These are phyloP conservation scores for Xanthia icteritia DNA, from an alignment of 2,888 invertebrate genomes.

Conservation along the genomic window DNA sequence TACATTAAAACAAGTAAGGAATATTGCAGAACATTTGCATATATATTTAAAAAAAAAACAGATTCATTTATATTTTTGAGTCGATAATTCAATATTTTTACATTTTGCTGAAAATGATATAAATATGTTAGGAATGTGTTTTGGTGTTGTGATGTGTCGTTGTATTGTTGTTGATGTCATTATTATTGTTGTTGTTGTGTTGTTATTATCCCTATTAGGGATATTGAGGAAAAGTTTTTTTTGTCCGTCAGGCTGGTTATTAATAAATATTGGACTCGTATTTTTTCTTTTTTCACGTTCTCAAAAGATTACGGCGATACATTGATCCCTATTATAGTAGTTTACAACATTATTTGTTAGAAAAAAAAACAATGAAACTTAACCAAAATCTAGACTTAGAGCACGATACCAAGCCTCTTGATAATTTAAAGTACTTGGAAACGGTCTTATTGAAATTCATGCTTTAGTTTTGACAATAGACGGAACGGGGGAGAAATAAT, in stretches of 20 bases:
- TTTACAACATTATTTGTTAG: neutral
- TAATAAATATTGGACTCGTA: no score
- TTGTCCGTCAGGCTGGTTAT: no score
- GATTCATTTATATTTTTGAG: neutral
- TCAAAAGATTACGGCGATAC: no score
- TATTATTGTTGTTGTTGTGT: neutral
- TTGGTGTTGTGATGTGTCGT: neutral
- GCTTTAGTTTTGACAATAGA: neutral
- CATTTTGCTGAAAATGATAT: no score
- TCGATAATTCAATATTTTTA: neutral
- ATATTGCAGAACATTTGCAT: neutral
- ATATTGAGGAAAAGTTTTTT: no score
- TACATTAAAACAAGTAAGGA: neutral
- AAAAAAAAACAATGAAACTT: neutral
- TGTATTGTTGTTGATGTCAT: neutral
- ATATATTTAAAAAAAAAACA: neutral
- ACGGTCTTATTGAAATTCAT: conserved; percentile 1
- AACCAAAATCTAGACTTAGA: no score
- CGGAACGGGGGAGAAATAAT: neutral
- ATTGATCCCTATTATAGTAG: no score
- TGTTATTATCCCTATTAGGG: neutral
- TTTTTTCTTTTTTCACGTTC: no score
- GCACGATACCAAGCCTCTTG: neutral
- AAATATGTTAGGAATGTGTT: neutral
- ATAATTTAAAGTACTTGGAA: neutral